Percentiles rank a stretch among this genome's conserved stretches.
Conservation (phyloP, 2,797 vertebrate species). For the Natrix natrix region DNA sequence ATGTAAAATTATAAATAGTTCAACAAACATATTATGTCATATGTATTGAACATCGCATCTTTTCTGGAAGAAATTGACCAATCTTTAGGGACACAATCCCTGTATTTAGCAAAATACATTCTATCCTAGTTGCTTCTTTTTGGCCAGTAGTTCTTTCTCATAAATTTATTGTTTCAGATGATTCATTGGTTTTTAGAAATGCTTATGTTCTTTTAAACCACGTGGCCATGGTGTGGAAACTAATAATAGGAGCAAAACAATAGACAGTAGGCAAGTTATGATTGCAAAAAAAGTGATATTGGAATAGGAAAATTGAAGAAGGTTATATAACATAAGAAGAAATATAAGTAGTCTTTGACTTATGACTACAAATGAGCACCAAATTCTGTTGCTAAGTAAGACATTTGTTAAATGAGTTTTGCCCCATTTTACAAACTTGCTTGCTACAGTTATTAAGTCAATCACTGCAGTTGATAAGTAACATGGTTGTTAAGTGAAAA, state of each 20-base stretch:
- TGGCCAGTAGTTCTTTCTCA: not conserved
- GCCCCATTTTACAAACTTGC: too few species aligned
- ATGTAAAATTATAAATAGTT: not conserved
- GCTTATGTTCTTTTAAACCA: not conserved
- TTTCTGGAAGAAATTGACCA: not conserved
- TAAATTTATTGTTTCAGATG: not conserved
- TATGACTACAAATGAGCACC: not conserved
- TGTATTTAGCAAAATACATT: not conserved
- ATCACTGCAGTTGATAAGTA: too few species aligned
- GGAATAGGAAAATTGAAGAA: not conserved
- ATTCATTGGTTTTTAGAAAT: not conserved
- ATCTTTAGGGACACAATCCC: not conserved
- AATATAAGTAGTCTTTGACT: too few species aligned
- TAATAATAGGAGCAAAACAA: not conserved
- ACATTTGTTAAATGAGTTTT: too few species aligned
- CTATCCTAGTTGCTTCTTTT: not conserved
- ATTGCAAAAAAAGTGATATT: not conserved
- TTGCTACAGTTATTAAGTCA: too few species aligned
- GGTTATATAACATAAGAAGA: not conserved
- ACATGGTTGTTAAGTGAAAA: too few species aligned
- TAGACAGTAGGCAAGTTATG: not conserved
- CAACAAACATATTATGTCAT: not conserved
- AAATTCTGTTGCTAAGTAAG: too few species aligned
- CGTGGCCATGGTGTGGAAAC: not conserved
- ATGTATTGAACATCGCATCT: not conserved